Percentiles rank a stretch among this genome's conserved stretches.
These are phyloP conservation scores for Oreohelix idahoensis DNA, from an alignment of 1,140 invertebrate species.

Conservation along the genomic window DNA sequence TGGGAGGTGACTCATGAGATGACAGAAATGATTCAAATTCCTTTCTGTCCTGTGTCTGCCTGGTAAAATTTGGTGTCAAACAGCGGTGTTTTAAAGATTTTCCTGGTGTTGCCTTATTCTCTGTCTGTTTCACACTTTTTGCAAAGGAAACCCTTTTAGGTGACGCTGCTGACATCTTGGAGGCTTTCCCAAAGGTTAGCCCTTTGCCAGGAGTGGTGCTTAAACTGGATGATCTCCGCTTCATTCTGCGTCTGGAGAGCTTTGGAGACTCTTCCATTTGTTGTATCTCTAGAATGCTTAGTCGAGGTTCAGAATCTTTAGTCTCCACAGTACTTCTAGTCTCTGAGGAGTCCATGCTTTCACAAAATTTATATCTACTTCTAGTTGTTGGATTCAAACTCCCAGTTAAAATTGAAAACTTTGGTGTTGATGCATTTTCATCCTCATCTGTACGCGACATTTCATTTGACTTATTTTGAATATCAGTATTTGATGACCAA, in stretches of 20 bases:
- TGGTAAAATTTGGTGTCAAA: not conserved
- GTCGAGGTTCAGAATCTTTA: not conserved
- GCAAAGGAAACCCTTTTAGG: constrained; percentile 34
- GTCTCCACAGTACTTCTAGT: not conserved
- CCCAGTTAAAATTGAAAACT: constrained; percentile 32
- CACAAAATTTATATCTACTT: constrained; percentile 5
- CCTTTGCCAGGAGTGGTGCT: constrained; percentile 37
- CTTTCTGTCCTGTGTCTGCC: constrained; percentile 21
- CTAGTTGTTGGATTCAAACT: constrained; percentile 37
- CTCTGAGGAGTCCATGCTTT: not conserved
- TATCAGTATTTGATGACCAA: not conserved
- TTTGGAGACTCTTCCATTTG: constrained; percentile 28
- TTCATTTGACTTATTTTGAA: not conserved
- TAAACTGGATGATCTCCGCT: constrained; percentile 32
- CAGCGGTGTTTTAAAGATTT: not conserved
- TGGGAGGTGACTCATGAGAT: constrained; percentile 18
- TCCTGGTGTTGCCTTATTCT: not conserved
- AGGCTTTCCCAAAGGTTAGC: constrained; percentile 26
- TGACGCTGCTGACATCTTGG: not conserved
- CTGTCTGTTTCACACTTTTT: constrained; percentile 33
- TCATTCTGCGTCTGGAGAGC: constrained; percentile 20
- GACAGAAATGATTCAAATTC: constrained; percentile 31
- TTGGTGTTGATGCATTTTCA: not conserved
- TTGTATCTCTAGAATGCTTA: constrained; percentile 13
- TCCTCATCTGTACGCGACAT: not conserved